These are phyloP conservation scores for Lasioglossum calceatum DNA, from an alignment of 2,888 invertebrate species.

Conservation along the genomic window DNA sequence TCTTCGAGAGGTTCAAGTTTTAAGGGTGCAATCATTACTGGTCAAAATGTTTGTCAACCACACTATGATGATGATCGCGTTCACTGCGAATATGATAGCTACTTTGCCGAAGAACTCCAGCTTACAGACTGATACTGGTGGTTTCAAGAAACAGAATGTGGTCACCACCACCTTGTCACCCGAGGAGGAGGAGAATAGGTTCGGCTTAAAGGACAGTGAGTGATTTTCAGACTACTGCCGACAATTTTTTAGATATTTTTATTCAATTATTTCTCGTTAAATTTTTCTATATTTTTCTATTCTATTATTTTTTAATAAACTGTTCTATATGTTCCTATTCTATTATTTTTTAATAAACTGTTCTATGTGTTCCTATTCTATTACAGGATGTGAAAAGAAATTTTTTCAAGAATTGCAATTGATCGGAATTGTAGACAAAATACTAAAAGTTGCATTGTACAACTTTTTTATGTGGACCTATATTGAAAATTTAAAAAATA, in stretches of 20 bases:
- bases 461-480: too few species aligned
- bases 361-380: too few species aligned
- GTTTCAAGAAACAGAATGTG: constrained; percentile 35
- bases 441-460: too few species aligned
- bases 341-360: too few species aligned
- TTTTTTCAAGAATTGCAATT: too few species aligned
- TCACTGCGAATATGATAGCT: constrained; percentile 78
- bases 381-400: too few species aligned
- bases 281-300: too few species aligned
- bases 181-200: constrained; percentile 78
- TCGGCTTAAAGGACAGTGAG: constrained; percentile 80
- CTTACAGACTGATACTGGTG: constrained; percentile 22
- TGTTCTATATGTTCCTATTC: too few species aligned
- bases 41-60: constrained; percentile 78
- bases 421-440: too few species aligned
- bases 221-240: not conserved
- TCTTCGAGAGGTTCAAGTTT: not conserved
- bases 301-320: too few species aligned
- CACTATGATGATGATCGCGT: constrained; percentile 77
- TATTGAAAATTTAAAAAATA: too few species aligned
- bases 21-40: not conserved
- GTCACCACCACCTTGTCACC: constrained; percentile 78
- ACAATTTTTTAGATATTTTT: not conserved
- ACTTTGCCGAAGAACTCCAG: constrained; percentile 71
- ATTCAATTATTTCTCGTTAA: too few species aligned